A percentile compares a stretch with the other conserved stretches of the same genome.
These are phyloP conservation scores for Rachycentron canadum DNA, from an alignment of 2,797 vertebrate genomes.

Conservation along the genomic window DNA sequence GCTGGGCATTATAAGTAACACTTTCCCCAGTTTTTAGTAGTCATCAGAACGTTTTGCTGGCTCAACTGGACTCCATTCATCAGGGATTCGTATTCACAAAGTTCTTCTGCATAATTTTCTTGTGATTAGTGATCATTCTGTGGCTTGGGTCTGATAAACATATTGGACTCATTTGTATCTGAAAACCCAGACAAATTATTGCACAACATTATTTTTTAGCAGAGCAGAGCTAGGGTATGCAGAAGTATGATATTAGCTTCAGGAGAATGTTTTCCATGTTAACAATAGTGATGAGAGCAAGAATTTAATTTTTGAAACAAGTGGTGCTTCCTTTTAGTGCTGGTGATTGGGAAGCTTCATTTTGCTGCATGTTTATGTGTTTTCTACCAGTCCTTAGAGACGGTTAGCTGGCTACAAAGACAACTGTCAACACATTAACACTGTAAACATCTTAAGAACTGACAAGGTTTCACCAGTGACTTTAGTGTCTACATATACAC, in stretches of 20 bases:
- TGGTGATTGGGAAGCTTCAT: constrained; percentile 16
- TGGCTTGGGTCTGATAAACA: constrained; percentile 41
- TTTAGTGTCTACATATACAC: neutral
- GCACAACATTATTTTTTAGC: neutral
- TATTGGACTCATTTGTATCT: constrained; percentile 26
- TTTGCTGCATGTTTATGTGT: constrained; percentile 27
- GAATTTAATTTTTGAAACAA: constrained; percentile 17
- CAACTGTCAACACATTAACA: constrained; percentile 47
- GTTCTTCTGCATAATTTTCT: constrained; percentile 31
- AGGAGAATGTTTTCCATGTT: constrained; percentile 32
- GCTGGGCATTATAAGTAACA: constrained; percentile 11
- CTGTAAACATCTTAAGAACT: constrained; percentile 49
- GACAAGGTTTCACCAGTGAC: constrained; percentile 39
- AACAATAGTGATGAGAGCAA: constrained; percentile 33
- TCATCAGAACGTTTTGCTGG: constrained; percentile 33
- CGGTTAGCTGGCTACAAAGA: constrained; percentile 3
- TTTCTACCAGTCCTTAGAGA: constrained; percentile 39
- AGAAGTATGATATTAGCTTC: constrained; percentile 11
- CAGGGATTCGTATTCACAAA: constrained; percentile 17
- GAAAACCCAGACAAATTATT: constrained; percentile 27
- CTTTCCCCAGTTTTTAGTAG: constrained; percentile 8
- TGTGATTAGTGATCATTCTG: constrained; percentile 31
- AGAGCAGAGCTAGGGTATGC: constrained; percentile 4
- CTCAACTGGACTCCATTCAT: constrained; percentile 23
- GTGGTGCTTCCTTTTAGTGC: neutral